Evolutionary conservation across 1,140 invertebrate genomes (phyloP), one percentile per base, ranked within the genome.

Genomic region (Drosophila neocordata): DNA sequence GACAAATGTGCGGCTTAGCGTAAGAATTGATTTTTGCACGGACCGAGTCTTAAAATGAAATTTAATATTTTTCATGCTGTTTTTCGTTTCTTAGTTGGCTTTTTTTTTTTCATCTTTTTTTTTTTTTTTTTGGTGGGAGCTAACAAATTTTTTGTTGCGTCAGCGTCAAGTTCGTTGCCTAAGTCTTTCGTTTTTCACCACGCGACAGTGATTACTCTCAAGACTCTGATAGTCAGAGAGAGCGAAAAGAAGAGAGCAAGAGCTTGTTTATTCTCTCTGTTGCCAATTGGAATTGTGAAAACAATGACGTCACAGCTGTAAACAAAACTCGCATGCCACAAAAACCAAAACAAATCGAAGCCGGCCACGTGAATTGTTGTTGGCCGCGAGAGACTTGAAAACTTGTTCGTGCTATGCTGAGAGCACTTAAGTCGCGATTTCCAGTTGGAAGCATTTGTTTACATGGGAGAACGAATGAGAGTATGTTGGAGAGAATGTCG

Each of bases 311-410:
- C 83, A 88, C 69, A 52, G 27, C 59, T 69, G 81, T 80, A 80
- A 85, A 85, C 81, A 85, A 85, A 76, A 66, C 77, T 77, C 35
- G 74, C 57, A 15, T 37, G 48, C 44, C 44, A 55, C 52, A 38
- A 64, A 83, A 88, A 87, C 76, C 84, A 87, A 88, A 88, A 87
- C 83, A 87, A 87, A 88, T 69, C 82, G 65, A 88, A 68, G 83
- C 83, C 83, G 83, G 83, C 83, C 83, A 87, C 83, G 83, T 87
- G 83, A 87, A 76, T 27, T 48, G 41, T 48, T 48, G 41, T 48
- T 48, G 41, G 15, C 38, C 69, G 20, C 35, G 53, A 65, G 53
- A 24, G 1, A 18, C 41, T 48, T 48, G 4, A 63, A 82, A 87
- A 87, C 82, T 78, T 22, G 83, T 88, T 77, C 22, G 6, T 31